Evolutionary conservation across 2,113 vertebrate genomes (phyloP).

Genomic region (Urocitellus parryii): DNA sequence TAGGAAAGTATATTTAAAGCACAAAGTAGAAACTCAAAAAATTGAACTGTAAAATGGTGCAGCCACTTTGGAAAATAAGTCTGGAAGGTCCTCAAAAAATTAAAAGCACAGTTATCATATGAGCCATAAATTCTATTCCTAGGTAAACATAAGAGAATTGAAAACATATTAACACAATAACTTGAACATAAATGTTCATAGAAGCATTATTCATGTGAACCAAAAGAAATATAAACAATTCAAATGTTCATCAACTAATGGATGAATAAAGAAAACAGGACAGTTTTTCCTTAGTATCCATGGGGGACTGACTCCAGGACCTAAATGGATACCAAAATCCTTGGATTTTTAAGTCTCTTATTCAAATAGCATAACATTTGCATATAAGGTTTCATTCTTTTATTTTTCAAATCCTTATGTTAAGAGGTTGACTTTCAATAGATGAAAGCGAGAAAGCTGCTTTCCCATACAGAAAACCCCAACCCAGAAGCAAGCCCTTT

Average conservation of each 20-base stretch:
- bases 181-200: constrained; percentile 16
- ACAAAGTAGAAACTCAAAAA: constrained; percentile 43
- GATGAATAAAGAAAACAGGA: not conserved
- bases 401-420: too few relatives aligned
- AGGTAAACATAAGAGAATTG: not conserved
- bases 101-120: constrained; percentile 7
- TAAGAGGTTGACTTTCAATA: too few relatives aligned
- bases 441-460: too few relatives aligned
- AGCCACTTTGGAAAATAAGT: not conserved
- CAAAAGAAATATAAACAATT: constrained; percentile 8
- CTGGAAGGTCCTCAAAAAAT: not conserved
- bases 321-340: not conserved
- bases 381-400: not conserved
- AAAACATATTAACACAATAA: constrained; percentile 29
- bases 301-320: not conserved
- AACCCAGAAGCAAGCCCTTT: too few relatives aligned
- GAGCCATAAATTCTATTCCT: not conserved
- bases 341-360: not conserved
- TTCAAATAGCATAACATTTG: not conserved
- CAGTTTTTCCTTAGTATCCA: not conserved
- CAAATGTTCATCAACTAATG: not conserved
- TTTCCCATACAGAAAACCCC: too few relatives aligned
- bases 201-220: constrained; percentile 23
- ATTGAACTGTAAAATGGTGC: constrained; percentile 20
- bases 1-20: constrained; percentile 54